These are phyloP conservation scores for Pomacea maculata DNA, from an alignment of 1,140 invertebrate genomes.

Conservation along the genomic window DNA sequence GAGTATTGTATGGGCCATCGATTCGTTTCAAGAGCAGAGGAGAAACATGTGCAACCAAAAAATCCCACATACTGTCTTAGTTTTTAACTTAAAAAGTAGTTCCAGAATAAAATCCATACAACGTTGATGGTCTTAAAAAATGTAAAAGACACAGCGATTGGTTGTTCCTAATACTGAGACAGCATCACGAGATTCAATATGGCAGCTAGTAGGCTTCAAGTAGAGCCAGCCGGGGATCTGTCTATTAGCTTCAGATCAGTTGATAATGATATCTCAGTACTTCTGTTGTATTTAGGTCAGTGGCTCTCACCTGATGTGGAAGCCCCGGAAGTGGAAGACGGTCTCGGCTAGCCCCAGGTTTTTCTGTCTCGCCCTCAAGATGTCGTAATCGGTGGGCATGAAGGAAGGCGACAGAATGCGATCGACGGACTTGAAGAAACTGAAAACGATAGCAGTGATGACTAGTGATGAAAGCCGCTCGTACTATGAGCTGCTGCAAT, in stretches of 20 bases:
- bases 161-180: not conserved
- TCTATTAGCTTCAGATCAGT: no score
- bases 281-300: not conserved
- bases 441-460: not conserved
- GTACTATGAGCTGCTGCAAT: not conserved
- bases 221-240: not conserved
- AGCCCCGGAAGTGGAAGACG: constrained; percentile 32
- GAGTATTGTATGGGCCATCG: not conserved
- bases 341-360: constrained; percentile 26
- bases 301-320: constrained; percentile 28
- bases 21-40: not conserved
- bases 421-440: constrained; percentile 24
- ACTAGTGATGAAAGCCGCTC: not conserved
- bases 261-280: no score
- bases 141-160: no score
- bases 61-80: not conserved
- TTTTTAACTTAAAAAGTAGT: no score
- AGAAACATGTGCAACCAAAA: not conserved
- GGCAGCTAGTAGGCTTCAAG: not conserved
- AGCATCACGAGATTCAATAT: not conserved
- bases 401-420: constrained; percentile 20
- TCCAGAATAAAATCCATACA: no score
- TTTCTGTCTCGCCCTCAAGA: constrained; percentile 29
- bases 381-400: constrained; percentile 28
- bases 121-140: no score